Base-by-base conservation (phyloP, 2,113 vertebrate species). In the Neofelis nebulosa region DNA sequence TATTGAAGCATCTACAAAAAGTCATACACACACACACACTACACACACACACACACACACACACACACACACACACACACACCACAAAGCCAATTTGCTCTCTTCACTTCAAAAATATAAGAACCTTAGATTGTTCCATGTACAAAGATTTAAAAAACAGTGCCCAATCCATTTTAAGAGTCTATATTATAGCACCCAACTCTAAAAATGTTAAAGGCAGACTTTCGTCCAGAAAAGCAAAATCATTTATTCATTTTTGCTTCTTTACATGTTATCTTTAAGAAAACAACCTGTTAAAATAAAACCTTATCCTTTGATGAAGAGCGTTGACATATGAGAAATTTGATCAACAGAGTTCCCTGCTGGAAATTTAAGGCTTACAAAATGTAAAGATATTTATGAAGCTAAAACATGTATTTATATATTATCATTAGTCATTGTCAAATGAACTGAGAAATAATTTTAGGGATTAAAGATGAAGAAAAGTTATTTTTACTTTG, bases 391-490 rank as follows among this genome's bases (percentile, higher is more conserved):
- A 94, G 33, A n/a, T 45, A 41, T 84, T 83, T 91, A 83, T 92
- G 48, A 91, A 89, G 9, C 4, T 10, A 84, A 79, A 94, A 69
- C 10, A 71, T 48, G 13, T 36, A 45, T 81, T 52, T 52, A n/a
- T n/a, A 19, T 55, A 78, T 38, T 69, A 74, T 91, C 61, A 55
- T 29, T 82, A 90, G 18, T 76, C 21, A 31, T 82, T 81, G 25
- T 36, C 31, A 93, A 95, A 36, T 91, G 15, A 96, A 88, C 50
- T 81, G 29, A 91, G 36, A 91, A 91, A 69, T 82, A 68, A 91
- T 48, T 89, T 91, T 94, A 91, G 41, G 41, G 69, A 81, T n/a
- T 84, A 33, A 68, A 74, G 33, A 68, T 45, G 68, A 95, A 95
- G 79, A 12, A 91, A 95, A 90, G 10, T 11, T 73, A 80, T 19